Conservation (phyloP, 1,140 invertebrate species). For the Neoseiulus cucumeris region DNA sequence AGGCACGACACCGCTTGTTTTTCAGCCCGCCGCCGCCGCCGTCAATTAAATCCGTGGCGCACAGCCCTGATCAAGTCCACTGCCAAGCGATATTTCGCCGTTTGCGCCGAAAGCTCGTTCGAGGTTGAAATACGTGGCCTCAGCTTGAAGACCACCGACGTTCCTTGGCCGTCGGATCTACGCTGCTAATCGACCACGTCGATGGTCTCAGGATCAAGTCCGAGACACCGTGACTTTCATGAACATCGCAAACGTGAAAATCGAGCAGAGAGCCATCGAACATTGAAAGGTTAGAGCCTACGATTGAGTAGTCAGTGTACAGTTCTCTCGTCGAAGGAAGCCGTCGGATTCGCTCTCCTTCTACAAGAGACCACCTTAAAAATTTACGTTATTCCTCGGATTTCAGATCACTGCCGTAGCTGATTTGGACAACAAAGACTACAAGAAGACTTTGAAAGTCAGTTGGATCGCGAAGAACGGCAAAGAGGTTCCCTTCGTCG, state of each 20-base stretch:
- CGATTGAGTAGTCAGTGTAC: no score
- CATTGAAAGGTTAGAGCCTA: slow-evolving; percentile 16
- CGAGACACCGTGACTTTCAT: slow-evolving; percentile 90
- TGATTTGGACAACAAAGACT: slow-evolving; percentile 76
- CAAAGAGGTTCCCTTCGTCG: slow-evolving; percentile 51
- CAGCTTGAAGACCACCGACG: slow-evolving; percentile 24
- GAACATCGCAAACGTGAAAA: slow-evolving; percentile 90
- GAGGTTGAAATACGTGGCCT: slow-evolving; percentile 47
- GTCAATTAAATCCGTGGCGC: no score
- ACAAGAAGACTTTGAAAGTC: slow-evolving; percentile 82
- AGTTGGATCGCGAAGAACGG: slow-evolving; percentile 64
- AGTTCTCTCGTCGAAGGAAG: no score
- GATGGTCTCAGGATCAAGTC: slow-evolving; percentile 69
- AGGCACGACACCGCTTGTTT: no score
- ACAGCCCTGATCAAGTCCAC: slow-evolving; percentile 79
- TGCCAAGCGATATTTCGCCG: slow-evolving; percentile 74
- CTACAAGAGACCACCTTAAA: no score
- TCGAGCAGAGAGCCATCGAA: slow-evolving; percentile 54
- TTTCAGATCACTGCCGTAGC: slow-evolving; percentile 52
- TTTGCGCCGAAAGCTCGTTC: slow-evolving; percentile 42
- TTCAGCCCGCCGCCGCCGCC: no score
- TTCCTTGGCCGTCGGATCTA: slow-evolving; percentile 47
- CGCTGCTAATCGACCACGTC: slow-evolving; percentile 61
- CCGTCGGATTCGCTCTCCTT: no score
- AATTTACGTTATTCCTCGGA: no score